phyloP scores from a whole-genome alignment of 2,888 invertebrate genomes.

The Athrips mouffetella region DNA sequence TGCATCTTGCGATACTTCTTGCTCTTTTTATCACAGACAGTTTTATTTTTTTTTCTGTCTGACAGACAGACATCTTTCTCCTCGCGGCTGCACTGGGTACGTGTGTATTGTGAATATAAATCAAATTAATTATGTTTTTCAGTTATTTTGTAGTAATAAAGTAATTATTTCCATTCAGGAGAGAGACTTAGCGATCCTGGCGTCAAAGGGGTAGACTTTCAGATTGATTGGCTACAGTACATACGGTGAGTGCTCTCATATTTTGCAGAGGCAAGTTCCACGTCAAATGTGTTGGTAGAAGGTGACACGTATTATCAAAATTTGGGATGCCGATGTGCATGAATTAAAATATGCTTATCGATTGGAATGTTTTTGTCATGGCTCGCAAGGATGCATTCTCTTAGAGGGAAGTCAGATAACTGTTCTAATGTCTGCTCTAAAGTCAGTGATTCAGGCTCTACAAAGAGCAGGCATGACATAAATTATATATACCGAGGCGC shows the following conservation, averaged over 20 bases:
- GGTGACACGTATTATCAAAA: conserved; percentile 77
- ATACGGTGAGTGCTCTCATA: conserved; percentile 61
- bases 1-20: neutral
- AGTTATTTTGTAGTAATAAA: conserved; percentile 34
- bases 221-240: conserved; percentile 75
- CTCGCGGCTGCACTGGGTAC: conserved; percentile 71
- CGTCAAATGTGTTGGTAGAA: conserved; percentile 75
- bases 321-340: conserved; percentile 45
- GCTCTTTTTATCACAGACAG: neutral
- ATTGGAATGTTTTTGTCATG: neutral
- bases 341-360: conserved; percentile 21
- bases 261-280: conserved; percentile 64
- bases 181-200: conserved; percentile 65
- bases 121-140: conserved; percentile 40
- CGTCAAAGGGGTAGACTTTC: conserved; percentile 61
- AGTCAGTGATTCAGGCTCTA: neutral
- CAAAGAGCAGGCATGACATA: neutral
- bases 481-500: neutral
- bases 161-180: conserved; percentile 53
- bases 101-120: conserved; percentile 43
- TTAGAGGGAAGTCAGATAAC: neutral
- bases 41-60: conserved; percentile 17
- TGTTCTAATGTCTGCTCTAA: neutral
- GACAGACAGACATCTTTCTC: conserved; percentile 50
- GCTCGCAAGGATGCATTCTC: neutral